Conservation (phyloP, 2,797 vertebrate species). For the Crypturellus tataupa region DNA sequence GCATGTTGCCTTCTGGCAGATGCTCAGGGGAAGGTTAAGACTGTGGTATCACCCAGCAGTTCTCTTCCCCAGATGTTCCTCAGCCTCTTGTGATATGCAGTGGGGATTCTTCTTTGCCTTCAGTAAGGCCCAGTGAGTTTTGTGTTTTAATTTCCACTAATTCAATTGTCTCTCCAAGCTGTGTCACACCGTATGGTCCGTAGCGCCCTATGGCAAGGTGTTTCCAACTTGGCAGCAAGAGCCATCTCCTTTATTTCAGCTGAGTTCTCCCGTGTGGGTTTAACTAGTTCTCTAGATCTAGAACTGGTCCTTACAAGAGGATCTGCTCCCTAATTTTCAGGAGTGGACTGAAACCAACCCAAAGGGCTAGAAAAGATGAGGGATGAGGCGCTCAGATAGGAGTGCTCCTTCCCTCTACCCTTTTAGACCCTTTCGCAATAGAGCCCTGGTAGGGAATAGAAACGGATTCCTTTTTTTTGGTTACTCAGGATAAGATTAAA, state of each 20-base stretch:
- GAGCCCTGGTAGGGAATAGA: not conserved
- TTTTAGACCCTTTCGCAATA: not conserved
- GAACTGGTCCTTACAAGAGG: not conserved
- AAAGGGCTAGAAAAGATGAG: not conserved
- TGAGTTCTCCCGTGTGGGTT: not conserved
- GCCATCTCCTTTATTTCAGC: not conserved
- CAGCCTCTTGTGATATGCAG: not conserved
- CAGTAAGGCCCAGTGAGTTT: not conserved
- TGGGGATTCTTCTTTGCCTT: not conserved
- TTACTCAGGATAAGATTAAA: not conserved
- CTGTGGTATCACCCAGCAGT: not conserved
- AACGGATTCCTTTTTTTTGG: not conserved
- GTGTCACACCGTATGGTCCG: not conserved
- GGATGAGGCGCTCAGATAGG: fast-evolving
- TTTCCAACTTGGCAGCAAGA: not conserved
- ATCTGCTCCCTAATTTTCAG: not conserved
- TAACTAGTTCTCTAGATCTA: not conserved
- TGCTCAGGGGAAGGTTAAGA: not conserved
- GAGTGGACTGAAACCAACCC: not conserved
- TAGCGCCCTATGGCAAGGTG: not conserved
- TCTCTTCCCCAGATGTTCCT: not conserved
- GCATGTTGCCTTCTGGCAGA: not conserved
- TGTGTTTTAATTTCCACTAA: not conserved
- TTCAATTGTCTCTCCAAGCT: not conserved
- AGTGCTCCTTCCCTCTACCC: not conserved